Percentiles rank a stretch among this genome's conserved stretches.
These are phyloP conservation scores for Omphaloscelis lunosa DNA, from an alignment of 2,888 invertebrate species.

Conservation along the genomic window DNA sequence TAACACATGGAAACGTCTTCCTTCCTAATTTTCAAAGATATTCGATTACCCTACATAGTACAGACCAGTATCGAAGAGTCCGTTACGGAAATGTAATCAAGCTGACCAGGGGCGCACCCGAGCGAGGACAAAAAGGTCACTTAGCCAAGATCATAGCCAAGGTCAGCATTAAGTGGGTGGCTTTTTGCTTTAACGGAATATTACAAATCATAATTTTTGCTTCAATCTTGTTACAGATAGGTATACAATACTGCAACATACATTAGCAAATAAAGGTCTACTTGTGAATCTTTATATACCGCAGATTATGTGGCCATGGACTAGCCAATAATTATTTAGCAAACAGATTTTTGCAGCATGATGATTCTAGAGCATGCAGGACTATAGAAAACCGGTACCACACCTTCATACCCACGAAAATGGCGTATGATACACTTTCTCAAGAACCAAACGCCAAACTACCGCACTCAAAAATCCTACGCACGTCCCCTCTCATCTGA, in stretches of 20 bases:
- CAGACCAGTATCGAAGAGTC: conserved; percentile 33
- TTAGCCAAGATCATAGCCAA: conserved; percentile 43
- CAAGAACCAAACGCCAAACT: neutral
- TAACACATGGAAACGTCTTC: conserved; percentile 28
- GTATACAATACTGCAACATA: conserved; percentile 3
- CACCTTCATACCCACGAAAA: too few relatives aligned
- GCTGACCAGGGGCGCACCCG: conserved; percentile 37
- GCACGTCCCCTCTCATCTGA: conserved; percentile 19
- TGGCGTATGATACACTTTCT: neutral
- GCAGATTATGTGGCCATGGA: neutral
- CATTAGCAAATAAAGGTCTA: neutral
- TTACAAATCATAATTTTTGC: conserved; percentile 24
- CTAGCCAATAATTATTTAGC: too few relatives aligned
- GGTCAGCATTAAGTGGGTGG: conserved; percentile 11
- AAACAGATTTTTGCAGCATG: neutral
- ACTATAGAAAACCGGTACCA: neutral
- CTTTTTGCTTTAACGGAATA: conserved; percentile 40
- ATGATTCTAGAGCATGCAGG: too few relatives aligned
- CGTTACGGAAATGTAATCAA: conserved; percentile 59
- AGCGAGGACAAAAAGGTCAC: conserved; percentile 57
- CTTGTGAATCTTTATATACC: neutral
- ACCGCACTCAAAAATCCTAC: neutral
- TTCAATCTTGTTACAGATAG: conserved; percentile 2
- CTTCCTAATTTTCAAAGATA: conserved; percentile 38
- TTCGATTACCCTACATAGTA: conserved; percentile 48